phyloP scores from a whole-genome alignment of 2,888 invertebrate genomes.

The Campoletis raptor region DNA sequence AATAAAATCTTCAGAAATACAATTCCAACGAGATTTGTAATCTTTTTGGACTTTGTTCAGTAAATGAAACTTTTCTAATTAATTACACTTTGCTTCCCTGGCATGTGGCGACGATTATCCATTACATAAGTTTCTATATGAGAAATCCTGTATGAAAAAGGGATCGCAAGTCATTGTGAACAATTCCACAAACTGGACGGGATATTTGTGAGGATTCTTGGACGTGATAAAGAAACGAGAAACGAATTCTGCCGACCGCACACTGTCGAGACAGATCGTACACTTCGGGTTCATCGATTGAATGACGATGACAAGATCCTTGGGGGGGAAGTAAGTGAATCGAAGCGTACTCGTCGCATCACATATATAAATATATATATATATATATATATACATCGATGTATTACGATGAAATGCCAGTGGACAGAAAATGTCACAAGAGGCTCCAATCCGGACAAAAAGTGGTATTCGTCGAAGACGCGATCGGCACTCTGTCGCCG shows the following conservation, averaged over 20 bases:
- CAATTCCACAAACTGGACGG: slow-evolving; percentile 56
- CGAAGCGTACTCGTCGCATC: slow-evolving; percentile 37
- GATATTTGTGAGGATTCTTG: slow-evolving; percentile 47
- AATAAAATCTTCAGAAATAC: not conserved
- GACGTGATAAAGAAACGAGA: slow-evolving; percentile 52
- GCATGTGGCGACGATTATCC: not conserved
- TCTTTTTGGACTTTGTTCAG: not conserved
- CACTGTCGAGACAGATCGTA: slow-evolving; percentile 27
- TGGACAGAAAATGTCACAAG: slow-evolving; percentile 68
- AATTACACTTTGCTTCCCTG: not conserved
- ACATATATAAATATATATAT: not conserved
- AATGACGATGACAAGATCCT: slow-evolving; percentile 62
- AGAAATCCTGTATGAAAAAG: not conserved
- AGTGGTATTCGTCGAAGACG: slow-evolving; percentile 73
- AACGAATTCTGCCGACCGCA: slow-evolving; percentile 40
- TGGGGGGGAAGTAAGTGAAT: slow-evolving; percentile 14
- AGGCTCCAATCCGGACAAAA: slow-evolving; percentile 65
- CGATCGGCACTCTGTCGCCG: slow-evolving; percentile 62
- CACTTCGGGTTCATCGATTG: slow-evolving; percentile 51
- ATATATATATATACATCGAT: not conserved
- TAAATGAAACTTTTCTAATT: not conserved
- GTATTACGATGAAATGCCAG: slow-evolving; percentile 57
- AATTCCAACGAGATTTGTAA: not conserved
- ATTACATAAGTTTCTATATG: not conserved
- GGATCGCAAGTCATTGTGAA: not conserved